Conservation (phyloP, 2,113 vertebrate genomes). For the Ammodytes dubius region DNA sequence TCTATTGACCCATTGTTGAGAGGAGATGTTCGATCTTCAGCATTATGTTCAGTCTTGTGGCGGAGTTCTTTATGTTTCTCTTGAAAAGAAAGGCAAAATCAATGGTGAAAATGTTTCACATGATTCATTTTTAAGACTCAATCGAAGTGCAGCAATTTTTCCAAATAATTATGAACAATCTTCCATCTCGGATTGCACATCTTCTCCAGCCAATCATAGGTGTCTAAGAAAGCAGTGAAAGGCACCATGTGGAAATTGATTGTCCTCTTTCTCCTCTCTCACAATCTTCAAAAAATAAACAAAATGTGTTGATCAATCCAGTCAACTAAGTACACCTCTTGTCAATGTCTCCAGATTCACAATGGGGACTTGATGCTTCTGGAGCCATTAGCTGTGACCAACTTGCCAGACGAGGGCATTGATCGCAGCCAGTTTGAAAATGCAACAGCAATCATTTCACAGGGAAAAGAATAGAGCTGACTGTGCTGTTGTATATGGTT, state of each 20-base stretch:
- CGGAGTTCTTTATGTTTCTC: constrained; percentile 86
- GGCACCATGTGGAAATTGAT: constrained; percentile 79
- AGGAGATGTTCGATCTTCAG: constrained; percentile 87
- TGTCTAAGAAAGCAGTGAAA: constrained; percentile 82
- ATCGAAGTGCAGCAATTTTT: constrained; percentile 90
- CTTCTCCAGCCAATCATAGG: constrained; percentile 74
- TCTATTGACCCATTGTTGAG: constrained; percentile 81
- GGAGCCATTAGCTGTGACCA: constrained; percentile 85
- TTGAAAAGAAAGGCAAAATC: constrained; percentile 86
- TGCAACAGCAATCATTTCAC: constrained; percentile 78
- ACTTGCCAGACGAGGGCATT: constrained; percentile 79
- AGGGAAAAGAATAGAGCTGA: constrained; percentile 45
- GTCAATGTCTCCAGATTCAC: constrained; percentile 83
- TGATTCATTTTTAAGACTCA: constrained; percentile 87
- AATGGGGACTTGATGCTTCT: constrained; percentile 83
- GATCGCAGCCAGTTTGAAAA: constrained; percentile 80
- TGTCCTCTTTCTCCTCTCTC: constrained; percentile 75
- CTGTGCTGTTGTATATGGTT: constrained; percentile 33
- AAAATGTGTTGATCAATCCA: constrained; percentile 87
- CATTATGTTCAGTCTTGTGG: constrained; percentile 83
- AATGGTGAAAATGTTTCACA: constrained; percentile 88
- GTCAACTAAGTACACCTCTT: constrained; percentile 84
- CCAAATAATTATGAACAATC: constrained; percentile 92
- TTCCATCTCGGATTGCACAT: constrained; percentile 79
- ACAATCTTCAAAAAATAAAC: constrained; percentile 83